Evolutionary conservation across 2,888 invertebrate species (phyloP).

Genomic region (Lycia hirtaria): DNA sequence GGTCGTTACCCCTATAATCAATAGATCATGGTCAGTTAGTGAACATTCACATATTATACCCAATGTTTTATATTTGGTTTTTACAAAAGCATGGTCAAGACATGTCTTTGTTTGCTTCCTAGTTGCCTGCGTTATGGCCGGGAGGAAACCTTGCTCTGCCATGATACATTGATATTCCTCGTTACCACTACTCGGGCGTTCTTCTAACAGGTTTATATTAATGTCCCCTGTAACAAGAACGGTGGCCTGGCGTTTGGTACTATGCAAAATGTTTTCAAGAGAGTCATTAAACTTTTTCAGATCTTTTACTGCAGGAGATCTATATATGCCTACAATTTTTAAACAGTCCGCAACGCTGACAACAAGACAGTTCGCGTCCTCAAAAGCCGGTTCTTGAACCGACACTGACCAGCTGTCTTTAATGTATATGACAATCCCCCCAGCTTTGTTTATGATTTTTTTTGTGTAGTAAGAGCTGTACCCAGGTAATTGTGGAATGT

Average conservation of each 20-base stretch:
- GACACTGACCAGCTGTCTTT: not conserved
- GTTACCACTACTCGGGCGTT: not conserved
- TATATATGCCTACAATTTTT: slow-evolving; percentile 3
- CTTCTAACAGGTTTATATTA: slow-evolving; percentile 5
- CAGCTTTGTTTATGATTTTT: not conserved
- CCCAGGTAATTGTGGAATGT: not conserved
- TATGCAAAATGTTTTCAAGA: not conserved
- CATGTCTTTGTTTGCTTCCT: not conserved
- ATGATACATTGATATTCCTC: no score
- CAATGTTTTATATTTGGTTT: not conserved
- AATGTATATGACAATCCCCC: not conserved
- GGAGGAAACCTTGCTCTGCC: not conserved
- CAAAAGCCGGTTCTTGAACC: not conserved
- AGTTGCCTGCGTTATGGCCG: not conserved
- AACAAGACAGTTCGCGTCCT: slow-evolving; percentile 2
- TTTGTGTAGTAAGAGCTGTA: not conserved
- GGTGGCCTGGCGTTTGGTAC: not conserved
- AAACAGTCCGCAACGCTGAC: not conserved
- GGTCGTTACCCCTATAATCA: not conserved
- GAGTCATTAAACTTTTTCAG: not conserved
- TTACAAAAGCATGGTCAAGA: slow-evolving; percentile 2
- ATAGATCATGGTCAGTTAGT: not conserved
- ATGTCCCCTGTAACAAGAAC: slow-evolving; percentile 4
- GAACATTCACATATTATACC: slow-evolving; percentile 8
- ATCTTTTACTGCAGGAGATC: not conserved